phyloP scores from a whole-genome alignment of 2,113 vertebrate species.

The Struthio camelus region DNA sequence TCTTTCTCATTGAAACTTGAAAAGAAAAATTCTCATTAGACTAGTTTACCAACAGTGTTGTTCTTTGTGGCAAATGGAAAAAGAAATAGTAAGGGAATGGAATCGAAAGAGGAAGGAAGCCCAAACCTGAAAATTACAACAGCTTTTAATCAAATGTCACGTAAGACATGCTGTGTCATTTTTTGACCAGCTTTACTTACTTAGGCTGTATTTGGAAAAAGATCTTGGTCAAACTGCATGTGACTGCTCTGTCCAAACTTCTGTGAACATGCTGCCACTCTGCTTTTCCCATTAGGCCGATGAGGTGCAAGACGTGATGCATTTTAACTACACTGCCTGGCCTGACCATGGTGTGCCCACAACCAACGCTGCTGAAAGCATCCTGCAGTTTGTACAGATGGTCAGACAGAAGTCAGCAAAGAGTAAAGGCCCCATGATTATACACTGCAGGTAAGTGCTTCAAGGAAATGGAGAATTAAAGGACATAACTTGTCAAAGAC shows the following conservation, averaged over 20 bases:
- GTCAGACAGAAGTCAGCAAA: constrained; percentile 89
- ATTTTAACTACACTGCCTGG: constrained; percentile 97
- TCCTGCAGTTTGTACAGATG: constrained; percentile 93
- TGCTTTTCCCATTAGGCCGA: constrained; percentile 80
- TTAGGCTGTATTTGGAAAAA: background rate
- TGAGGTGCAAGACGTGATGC: constrained; percentile 88
- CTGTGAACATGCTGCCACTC: background rate
- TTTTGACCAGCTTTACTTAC: background rate
- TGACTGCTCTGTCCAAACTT: background rate
- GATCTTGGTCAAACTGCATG: fast-evolving
- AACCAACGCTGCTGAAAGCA: constrained; percentile 89
- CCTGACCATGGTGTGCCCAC: constrained; percentile 96
- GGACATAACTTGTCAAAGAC: background rate
- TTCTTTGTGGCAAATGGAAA: background rate
- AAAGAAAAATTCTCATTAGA: background rate
- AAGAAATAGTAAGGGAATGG: background rate
- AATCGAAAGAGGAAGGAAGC: background rate
- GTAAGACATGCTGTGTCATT: background rate
- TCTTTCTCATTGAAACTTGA: background rate
- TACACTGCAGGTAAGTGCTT: constrained; percentile 92
- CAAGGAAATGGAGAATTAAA: background rate
- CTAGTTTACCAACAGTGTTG: background rate
- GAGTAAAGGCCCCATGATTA: constrained; percentile 86
- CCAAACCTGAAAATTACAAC: background rate
- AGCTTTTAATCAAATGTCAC: background rate